Evolutionary conservation across 2,797 vertebrate species (phyloP), one percentile per base, ranked within the genome.

Genomic region (Eupleurogrammus muticus): DNA sequence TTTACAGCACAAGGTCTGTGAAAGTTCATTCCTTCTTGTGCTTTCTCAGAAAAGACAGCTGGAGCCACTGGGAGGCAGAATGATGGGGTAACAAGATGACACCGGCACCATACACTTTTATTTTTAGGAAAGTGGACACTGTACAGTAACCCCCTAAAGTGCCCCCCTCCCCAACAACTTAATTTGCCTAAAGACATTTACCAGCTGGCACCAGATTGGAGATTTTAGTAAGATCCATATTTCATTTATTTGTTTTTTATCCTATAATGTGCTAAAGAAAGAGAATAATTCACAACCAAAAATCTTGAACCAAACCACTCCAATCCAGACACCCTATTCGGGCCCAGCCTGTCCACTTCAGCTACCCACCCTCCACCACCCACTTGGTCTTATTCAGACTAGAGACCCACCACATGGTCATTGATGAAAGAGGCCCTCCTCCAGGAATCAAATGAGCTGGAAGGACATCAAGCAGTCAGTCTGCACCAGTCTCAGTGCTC

Each of bases 371-470:
- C 71, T 57, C 75, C 79, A 73, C 83, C 89, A 89, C 87, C 87
- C 90, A 85, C 87, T 84, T 85, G 52, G 80, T 73, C 87, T 85
- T 70, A 71, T 85, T 83, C 80, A 87, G 93, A 80, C 90, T 92
- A 74, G 42, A 94, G 95, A 95, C 94, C 94, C 91, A 93, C 94
- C 94, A 89, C 93, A 88, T 90, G 87, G 90, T 94, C 92, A 94
- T 93, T 94, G 94, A 96, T 92, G 91, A 94, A 92, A 94, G 93
- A 55, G 85, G 94, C 87, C 91, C 95, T 91, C 88, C 87, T 91
- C 92, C 93, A 90, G 90, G 89, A 94, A 94, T 96, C 93, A 95
- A 97, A 95, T 96, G 95, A 95, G 93, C 95, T 96, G 95, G 96
- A 97, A 97, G 96, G 92, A 95, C 94, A 95, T 96, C 89, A 95